A percentile compares a stretch with the other conserved stretches of the same genome.
Conservation (phyloP, 2,113 vertebrate species). For the Sigmodon hispidus region DNA sequence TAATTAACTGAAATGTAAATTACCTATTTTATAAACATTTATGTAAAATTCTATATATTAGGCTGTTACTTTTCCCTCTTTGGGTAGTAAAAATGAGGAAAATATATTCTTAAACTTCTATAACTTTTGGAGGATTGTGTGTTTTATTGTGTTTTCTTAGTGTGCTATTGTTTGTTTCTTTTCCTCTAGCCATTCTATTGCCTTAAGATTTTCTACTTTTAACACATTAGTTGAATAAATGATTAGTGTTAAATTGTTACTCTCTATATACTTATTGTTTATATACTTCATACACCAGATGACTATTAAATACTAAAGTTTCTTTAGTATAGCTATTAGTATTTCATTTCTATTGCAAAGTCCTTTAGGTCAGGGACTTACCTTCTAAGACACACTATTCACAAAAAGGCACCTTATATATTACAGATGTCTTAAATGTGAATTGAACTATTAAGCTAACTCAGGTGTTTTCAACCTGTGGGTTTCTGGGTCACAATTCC, state of each 20-base stretch:
- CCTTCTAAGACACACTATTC: neutral
- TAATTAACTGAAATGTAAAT: constrained; percentile 12
- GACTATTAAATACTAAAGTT: neutral
- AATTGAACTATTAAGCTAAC: neutral
- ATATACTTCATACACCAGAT: neutral
- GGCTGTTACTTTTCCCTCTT: neutral
- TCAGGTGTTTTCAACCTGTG: neutral
- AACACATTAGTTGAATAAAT: neutral
- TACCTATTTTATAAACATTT: neutral
- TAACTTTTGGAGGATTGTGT: neutral
- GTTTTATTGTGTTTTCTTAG: neutral
- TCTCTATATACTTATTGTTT: neutral
- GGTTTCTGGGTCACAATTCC: no score
- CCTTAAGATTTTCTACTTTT: neutral
- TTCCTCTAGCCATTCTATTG: neutral
- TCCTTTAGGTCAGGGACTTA: neutral
- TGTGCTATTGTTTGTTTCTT: neutral
- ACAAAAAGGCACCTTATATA: neutral
- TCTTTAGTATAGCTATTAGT: neutral
- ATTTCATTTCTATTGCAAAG: neutral
- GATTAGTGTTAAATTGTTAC: constrained; percentile 2
- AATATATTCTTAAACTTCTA: neutral
- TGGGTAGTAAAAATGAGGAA: neutral
- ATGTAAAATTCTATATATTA: constrained; percentile 7
- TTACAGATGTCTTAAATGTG: neutral